Base-by-base conservation (phyloP, 1,140 invertebrate species). In the Triops cancriformis region DNA sequence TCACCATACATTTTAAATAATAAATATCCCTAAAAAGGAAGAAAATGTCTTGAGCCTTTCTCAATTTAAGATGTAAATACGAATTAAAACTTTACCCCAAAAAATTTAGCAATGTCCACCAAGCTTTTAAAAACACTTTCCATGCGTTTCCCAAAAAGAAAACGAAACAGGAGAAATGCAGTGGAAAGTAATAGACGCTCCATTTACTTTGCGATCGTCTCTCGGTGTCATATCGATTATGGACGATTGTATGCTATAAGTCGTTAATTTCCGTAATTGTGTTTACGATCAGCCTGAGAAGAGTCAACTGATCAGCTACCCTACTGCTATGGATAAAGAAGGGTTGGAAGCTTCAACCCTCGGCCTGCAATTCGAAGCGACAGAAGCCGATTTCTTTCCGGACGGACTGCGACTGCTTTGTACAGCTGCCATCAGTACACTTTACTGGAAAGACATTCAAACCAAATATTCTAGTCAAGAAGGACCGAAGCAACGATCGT, bases 381-480 rank as follows among this genome's bases (percentile, higher is more conserved):
- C 51, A 7, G 51, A 64, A 64, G 23, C 11, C 10, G 51, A 64
- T 64, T 64, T 64, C 51, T n/a, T 64, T 64, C 51, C 51, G 14
- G 51, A 64, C 18, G 51, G 51, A 18, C 51, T 64, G 0, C 14
- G 23, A 23, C 51, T 64, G 6, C 51, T 64, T 64, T 64, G 51
- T 64, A 64, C 51, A 23, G 51, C 51, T 64, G 51, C n/a, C 51
- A 64, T 64, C 51, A 64, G 51, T 23, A 64, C 51, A 14, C 51
- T 64, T 64, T 64, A 64, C 14, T 64, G 51, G 51, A 64, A 64
- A 64, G 51, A 64, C 23, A 64, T 23, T 14, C 51, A 64, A 64
- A 64, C 51, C 51, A 64, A 64, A 64, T 64, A 64, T 14, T 64
- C 51, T 64, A 64, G 51, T 64, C 51, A 64, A 64, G 51, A 64